Evolutionary conservation across 2,888 invertebrate genomes (phyloP).

Genomic region (Netelia virgata): DNA sequence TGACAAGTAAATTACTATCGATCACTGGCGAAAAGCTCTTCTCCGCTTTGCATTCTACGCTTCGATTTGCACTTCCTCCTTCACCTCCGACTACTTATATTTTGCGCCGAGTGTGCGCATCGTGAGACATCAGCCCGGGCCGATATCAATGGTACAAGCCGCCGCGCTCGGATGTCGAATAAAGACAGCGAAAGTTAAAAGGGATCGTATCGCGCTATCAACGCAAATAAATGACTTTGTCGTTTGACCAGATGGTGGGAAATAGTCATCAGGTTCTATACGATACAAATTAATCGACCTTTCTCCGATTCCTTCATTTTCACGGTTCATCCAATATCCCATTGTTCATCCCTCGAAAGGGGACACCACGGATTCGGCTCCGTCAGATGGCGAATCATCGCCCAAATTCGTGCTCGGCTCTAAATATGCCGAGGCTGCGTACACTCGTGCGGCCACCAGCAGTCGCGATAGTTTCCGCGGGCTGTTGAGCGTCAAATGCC

Average conservation of each 20-base stretch:
- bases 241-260: neutral
- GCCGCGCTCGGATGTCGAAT: neutral
- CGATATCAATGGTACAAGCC: neutral
- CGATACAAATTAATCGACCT: neutral
- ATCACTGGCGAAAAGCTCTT: constrained; percentile 63
- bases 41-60: constrained; percentile 3
- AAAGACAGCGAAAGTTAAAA: neutral
- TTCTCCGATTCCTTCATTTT: constrained; percentile 2
- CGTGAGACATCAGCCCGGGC: constrained; percentile 1
- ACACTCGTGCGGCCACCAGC: constrained; percentile 12
- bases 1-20: constrained; percentile 73
- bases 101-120: constrained; percentile 3
- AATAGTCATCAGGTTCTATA: neutral
- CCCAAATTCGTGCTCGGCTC: constrained; percentile 42
- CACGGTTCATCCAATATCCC: constrained; percentile 25
- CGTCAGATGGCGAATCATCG: constrained; percentile 75
- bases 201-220: neutral
- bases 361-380: constrained; percentile 29
- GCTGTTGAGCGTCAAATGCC: constrained; percentile 5
- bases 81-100: neutral
- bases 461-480: neutral
- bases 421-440: neutral
- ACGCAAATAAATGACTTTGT: neutral
- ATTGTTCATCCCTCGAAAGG: constrained; percentile 19
- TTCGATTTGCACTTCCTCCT: constrained; percentile 8